Evolutionary conservation across 2,888 invertebrate species (phyloP), one percentile per base, ranked within the genome.

Genomic region (Trachelus iudaicus): DNA sequence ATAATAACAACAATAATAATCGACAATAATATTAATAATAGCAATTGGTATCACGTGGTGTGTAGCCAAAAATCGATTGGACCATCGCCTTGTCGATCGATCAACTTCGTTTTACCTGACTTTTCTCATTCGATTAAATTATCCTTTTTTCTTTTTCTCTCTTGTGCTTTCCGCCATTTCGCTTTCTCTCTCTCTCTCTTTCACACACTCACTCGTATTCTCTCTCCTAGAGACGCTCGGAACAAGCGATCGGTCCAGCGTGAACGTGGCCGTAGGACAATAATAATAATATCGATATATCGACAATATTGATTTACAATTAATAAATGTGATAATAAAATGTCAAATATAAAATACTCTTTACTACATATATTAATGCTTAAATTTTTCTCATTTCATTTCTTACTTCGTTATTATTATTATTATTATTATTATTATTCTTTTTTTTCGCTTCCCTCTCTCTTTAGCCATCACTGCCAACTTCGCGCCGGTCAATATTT

Each of bases 331-430:
- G 85, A 89, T 86, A 88, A 79, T 88, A 89, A 90, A 90, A 88
- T 88, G 81, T 83, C 83, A 83, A 85, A 85, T 81, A 80, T 81
- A 83, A 81, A 84, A 80, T 83, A 79, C 81, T 84, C 40, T 85
- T 81, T 81, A 80, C 86, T 89, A 88, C 87, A 88, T 88, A 88
- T 87, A 88, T 87, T 86, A 87, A 88, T 86, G 83, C 83, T 87
- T 82, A 76, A 77, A 40, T 40, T 83, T 84, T 83, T 83, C 83
- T 81, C 79, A 75, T 77, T n/a, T 71, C 34, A 33, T 23, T 56
- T 37, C 75, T 37, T 37, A 37, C 4, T 37, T 37, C 13, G 13
- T 37, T 37, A 37, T 37, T 4, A 37, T 37, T 37, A 81, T 79
- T 81, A 79, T 79, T 82, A 83, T 81, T 82, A 81, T 81, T 73